Base-by-base conservation (phyloP, 1,140 invertebrate genomes). In the Orchesella cincta region DNA sequence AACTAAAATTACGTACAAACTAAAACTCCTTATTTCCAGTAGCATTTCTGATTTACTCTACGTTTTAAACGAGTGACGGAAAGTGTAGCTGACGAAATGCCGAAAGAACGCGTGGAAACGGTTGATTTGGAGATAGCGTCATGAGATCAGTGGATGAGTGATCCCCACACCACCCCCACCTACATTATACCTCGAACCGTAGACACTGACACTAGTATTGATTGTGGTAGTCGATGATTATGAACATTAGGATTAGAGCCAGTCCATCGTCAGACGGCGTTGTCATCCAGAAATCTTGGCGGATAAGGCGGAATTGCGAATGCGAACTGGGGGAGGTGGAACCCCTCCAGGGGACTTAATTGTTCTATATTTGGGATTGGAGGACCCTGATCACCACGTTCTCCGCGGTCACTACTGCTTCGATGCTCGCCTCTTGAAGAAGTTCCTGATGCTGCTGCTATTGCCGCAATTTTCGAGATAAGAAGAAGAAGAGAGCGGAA, bases 301-400 rank as follows among this genome's bases (percentile, higher is more conserved):
- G 76, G 80, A 74, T 77, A 79, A 73, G 78, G 76, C 54, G 80
- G 80, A 31, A 81, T 81, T 70, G 76, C 76, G 74, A 81, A 81
- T 23, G 80, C 78, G 33, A 81, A 78, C 51, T 76, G 78, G 20
- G 80, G 78, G 28, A 78, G 80, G 33, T 76, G 80, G 5, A 34
- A 51, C 36, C 71, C 71, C 3, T 35, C 71, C 26, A 35, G 39
- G 71, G 71, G 71, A 46, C 35, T 67, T 33, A 67, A 67, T 67
- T 67, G 62, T 67, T 67, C 62, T 12, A 67, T 67, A 33, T 67
- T 67, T 5, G 62, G 62, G 26, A 67, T 67, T 67, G 71, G 71
- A 26, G 71, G 71, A 36, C 39, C 71, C 34, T 73, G 71, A 26
- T 73, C 39, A 51, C 39, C 71, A 46, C 71, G 39, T 23, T 73